Evolutionary conservation across 2,113 vertebrate species (phyloP).

Genomic region (Indri indri): DNA sequence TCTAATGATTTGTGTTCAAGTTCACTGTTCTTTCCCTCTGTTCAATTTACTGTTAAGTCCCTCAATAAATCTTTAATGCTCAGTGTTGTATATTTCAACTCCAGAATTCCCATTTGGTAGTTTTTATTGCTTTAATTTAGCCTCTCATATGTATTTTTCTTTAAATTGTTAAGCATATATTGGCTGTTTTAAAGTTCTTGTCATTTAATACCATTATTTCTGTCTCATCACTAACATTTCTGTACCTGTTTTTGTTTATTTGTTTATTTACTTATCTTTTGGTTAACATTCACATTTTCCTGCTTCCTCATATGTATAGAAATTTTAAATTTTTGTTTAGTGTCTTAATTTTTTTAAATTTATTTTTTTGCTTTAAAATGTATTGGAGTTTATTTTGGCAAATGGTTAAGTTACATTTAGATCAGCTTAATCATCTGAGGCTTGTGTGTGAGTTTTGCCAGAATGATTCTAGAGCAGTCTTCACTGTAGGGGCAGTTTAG

Average conservation of each 20-base stretch:
- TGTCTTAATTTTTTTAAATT: background rate
- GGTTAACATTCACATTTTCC: background rate
- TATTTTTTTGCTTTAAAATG: background rate
- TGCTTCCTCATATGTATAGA: background rate
- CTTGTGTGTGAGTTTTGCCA: background rate
- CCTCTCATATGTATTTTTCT: background rate
- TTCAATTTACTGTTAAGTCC: background rate
- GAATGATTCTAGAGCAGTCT: background rate
- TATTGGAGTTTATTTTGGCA: background rate
- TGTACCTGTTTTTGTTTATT: background rate
- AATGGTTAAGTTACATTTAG: background rate
- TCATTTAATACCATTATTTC: background rate
- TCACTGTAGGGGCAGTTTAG: background rate
- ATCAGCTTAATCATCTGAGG: background rate
- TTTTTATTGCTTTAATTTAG: background rate
- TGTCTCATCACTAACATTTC: background rate
- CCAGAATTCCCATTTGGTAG: background rate
- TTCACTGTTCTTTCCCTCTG: background rate
- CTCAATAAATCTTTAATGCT: background rate
- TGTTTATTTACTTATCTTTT: background rate
- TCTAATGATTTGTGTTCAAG: background rate
- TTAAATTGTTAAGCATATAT: background rate
- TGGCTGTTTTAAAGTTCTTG: background rate
- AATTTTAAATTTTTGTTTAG: background rate
- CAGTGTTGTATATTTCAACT: background rate